Percentiles rank a stretch among this genome's conserved stretches.
These are phyloP conservation scores for Ceramica pisi DNA, from an alignment of 2,888 invertebrate species.

Conservation along the genomic window DNA sequence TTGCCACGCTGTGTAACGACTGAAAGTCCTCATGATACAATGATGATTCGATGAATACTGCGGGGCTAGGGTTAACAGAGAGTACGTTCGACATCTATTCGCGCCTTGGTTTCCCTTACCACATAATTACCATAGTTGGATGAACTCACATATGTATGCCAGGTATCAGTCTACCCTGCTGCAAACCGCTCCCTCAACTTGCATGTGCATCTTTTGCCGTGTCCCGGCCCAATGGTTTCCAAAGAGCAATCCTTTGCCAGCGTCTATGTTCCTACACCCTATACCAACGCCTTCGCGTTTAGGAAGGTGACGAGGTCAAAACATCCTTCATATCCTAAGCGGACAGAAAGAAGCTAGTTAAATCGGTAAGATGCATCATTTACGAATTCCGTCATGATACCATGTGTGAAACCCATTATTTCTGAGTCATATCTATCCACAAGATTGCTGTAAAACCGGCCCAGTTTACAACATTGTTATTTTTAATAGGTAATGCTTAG, in stretches of 20 bases:
- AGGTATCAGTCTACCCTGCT: not conserved
- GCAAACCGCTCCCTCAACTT: not conserved
- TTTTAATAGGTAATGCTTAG: slow-evolving; percentile 22
- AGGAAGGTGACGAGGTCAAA: not conserved
- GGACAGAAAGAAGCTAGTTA: not conserved
- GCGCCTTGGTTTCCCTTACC: not conserved
- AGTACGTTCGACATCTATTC: not conserved
- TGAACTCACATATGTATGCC: not conserved
- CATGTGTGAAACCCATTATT: slow-evolving; percentile 25
- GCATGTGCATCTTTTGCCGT: not conserved
- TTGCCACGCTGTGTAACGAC: too few species aligned
- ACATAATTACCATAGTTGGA: not conserved
- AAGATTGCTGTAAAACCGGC: slow-evolving; percentile 17
- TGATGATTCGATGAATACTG: not conserved
- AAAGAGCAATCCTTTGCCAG: not conserved
- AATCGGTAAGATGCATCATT: not conserved
- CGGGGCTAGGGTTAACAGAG: too few species aligned
- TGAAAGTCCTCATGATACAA: not conserved
- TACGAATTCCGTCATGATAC: not conserved
- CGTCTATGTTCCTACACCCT: not conserved
- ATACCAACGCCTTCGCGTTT: too few species aligned
- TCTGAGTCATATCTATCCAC: slow-evolving; percentile 26
- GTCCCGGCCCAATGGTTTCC: not conserved
- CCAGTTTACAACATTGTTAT: slow-evolving; percentile 16
- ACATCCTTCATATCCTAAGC: not conserved